Evolutionary conservation across 2,888 invertebrate species (phyloP).

Genomic region (Imbricaverruca yamaguchii): DNA sequence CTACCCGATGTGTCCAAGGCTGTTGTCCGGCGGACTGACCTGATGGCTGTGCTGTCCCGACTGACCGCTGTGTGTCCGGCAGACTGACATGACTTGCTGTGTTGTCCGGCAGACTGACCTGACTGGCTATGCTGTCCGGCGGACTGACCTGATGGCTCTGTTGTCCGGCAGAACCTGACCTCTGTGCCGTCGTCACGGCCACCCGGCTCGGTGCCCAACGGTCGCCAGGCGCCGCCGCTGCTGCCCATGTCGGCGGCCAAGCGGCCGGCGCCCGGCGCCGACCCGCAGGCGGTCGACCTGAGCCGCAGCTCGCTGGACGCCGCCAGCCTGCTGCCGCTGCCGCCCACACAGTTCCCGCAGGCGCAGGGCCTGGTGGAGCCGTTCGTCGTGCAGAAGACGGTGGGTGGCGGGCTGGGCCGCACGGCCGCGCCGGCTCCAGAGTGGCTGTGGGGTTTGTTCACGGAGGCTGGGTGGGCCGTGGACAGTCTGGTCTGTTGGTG

Average conservation of each 20-base stretch:
- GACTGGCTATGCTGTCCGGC: no score
- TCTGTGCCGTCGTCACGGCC: background rate
- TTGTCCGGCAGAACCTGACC: background rate
- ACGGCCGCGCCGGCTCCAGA: no score
- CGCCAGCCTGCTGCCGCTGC: background rate
- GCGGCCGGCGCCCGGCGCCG: background rate
- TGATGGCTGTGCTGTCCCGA: no score
- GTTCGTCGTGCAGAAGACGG: conserved; percentile 11
- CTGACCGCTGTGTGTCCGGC: no score
- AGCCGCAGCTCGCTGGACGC: conserved; percentile 5
- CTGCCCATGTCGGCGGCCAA: conserved; percentile 24
- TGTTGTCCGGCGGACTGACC: no score
- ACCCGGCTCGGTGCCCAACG: background rate
- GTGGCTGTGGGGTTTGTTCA: no score
- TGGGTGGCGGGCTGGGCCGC: background rate
- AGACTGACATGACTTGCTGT: no score
- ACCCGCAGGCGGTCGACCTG: conserved; percentile 10
- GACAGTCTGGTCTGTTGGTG: no score
- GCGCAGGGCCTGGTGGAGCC: background rate
- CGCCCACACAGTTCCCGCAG: background rate
- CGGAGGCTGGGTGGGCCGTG: no score
- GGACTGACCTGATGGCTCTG: no score
- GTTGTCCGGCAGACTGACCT: no score
- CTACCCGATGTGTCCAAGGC: no score
- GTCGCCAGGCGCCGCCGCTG: conserved; percentile 21